Percentiles rank a stretch among this genome's conserved stretches.
Evolutionary conservation across 2,113 vertebrate species (phyloP).

Genomic region (Daboia siamensis): DNA sequence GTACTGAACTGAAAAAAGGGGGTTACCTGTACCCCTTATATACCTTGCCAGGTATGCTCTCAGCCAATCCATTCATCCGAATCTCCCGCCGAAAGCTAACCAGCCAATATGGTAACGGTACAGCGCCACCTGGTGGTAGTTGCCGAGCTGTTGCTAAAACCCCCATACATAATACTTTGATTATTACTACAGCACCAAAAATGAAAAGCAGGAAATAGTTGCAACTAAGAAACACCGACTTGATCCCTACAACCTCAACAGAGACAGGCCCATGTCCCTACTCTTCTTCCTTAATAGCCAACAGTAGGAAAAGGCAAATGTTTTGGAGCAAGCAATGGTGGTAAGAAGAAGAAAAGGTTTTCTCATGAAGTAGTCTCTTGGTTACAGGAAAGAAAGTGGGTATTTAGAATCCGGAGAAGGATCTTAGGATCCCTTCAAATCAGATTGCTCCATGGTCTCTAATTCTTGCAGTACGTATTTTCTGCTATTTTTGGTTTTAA

Average conservation of each 20-base stretch:
- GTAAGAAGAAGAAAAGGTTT: background rate
- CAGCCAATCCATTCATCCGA: too few relatives aligned
- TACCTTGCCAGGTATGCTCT: too few relatives aligned
- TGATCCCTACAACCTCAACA: background rate
- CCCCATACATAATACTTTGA: too few relatives aligned
- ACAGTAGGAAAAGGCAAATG: background rate
- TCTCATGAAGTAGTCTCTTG: background rate
- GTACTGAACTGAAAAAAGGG: too few relatives aligned
- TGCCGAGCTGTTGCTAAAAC: too few relatives aligned
- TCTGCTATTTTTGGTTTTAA: background rate
- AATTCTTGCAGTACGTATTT: background rate
- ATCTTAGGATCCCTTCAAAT: background rate
- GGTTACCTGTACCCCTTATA: too few relatives aligned
- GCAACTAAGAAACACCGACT: background rate
- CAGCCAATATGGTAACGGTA: too few relatives aligned
- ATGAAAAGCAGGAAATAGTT: background rate
- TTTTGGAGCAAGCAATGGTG: background rate
- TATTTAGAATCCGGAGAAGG: background rate
- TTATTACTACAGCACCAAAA: background rate
- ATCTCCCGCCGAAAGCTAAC: too few relatives aligned
- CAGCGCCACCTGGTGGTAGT: too few relatives aligned
- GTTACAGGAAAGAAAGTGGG: background rate
- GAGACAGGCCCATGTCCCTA: background rate
- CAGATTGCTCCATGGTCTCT: background rate
- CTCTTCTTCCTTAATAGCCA: background rate